Base-by-base conservation (phyloP, 1,140 invertebrate species). In the Drusus annulatus region DNA sequence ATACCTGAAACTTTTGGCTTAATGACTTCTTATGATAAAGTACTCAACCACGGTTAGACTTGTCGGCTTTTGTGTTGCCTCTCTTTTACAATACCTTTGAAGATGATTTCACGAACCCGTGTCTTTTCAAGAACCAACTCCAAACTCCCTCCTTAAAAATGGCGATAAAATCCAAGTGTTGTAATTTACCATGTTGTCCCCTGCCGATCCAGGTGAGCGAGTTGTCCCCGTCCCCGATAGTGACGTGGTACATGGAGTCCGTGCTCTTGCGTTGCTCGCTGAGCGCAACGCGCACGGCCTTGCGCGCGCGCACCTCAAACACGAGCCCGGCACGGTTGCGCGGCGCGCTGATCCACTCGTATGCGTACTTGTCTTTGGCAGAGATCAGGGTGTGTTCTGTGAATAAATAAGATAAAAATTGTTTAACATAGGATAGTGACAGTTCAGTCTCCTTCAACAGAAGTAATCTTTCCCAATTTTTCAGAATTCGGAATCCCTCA, bases 331-430 rank as follows among this genome's bases (percentile, higher is more conserved):
- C 91, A 60, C 90, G 85, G 82, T 92, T 92, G 15, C 92, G 85
- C 0, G 92, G 92, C 0, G 92, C 92, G 2, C 89, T 85, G 51
- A 93, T 90, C 90, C 91, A 93, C 83, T 93, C 91, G 87, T 91
- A 93, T 50, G 90, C 90, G 87, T 90, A 93, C 2, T 91, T 92
- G n/a, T 91, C 90, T 28, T 89, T 86, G 0, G 92, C 91, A 0
- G 92, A 93, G 17, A 93, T 91, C n/a, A 92, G 88, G 21, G 92
- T 86, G 84, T 93, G 91, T 85, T 93, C 92, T 93, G 87, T 16
- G 23, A 1, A 50, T 19, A n/a, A n/a, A n/a, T n/a, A n/a, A n/a
- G 19, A 3, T 10, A 7, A 65, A 25, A 65, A 65, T n/a, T 19
- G n/a, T 0, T 54, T 54, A 7, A 2, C 16, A 7, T 36, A 36